Conservation (phyloP, 2,888 invertebrate genomes). For the Erpobdella octoculata region DNA sequence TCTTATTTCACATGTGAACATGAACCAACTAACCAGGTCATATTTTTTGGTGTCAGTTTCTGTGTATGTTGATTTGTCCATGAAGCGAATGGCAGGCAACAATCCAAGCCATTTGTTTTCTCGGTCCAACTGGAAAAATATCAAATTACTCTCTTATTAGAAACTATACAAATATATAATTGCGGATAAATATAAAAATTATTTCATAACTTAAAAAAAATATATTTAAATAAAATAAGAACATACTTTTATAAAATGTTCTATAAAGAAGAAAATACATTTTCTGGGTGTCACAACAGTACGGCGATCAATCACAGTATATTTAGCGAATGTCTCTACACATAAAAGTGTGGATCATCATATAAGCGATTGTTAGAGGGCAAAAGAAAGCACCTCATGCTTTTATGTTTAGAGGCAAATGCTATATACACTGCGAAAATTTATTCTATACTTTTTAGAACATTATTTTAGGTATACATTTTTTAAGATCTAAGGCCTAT, state of each 20-base stretch:
- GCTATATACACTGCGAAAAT: too few species aligned
- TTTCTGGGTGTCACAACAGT: too few species aligned
- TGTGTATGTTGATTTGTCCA: constrained; percentile 92
- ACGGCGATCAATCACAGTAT: too few species aligned
- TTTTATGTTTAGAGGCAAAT: too few species aligned
- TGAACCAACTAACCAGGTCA: constrained; percentile 58
- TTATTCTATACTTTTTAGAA: too few species aligned
- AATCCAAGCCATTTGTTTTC: constrained; percentile 68
- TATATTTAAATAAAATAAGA: background rate
- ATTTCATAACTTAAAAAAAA: background rate
- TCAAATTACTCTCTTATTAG: background rate
- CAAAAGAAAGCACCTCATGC: too few species aligned
- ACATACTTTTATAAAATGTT: background rate
- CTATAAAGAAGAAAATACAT: too few species aligned
- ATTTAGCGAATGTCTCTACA: too few species aligned
- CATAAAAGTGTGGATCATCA: too few species aligned
- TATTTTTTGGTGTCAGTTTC: constrained; percentile 86
- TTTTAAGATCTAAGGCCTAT: too few species aligned
- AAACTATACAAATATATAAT: background rate
- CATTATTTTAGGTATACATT: too few species aligned
- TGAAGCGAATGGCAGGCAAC: constrained; percentile 71
- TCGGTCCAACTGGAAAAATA: constrained; percentile 60
- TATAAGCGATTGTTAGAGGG: too few species aligned
- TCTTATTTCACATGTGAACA: background rate
- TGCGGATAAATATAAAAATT: background rate